Evolutionary conservation across 2,113 vertebrate species (phyloP), one percentile per base, ranked within the genome.

Genomic region (Myotis brandtii): DNA sequence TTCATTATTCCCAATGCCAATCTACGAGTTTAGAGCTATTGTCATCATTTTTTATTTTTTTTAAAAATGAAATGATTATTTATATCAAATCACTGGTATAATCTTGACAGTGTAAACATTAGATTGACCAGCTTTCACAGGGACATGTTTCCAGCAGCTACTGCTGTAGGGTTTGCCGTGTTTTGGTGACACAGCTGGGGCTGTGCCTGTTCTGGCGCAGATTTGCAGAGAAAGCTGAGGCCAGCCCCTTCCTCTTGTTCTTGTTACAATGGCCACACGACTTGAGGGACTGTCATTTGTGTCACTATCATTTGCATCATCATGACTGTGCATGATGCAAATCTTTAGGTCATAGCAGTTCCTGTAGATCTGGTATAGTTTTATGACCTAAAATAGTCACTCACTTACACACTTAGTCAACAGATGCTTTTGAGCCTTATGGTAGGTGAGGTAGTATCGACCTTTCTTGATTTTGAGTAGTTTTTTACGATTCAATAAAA

Each of bases 11-110:
- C 37, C 11, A 67, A 4, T 79, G 52, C 72, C 17, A 59, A n/a
- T 73, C 52, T 54, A 82, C 34, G 37, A 85, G 72, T 93, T 86
- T 77, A 94, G 82, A 77, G 85, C 70, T 73, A 23, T 30, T 86
- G n/a, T 12, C 56, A 84, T 62, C 9, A 34, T 62, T 88, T 95
- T 43, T 90, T 43, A 12, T 37, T 95, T 89, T 89, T 89, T 89
- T 91, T 37, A 3, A 37, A 89, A 23, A 81, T 73, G 27, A 93
- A 96, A 72, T 67, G 2, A 72, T 92, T 76, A 34, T 82, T 95
- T 54, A 34, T 50, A 40, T 40, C 40, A 83, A 79, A 52, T 90
- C 17, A 56, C 25, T 73, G 56, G 17, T 72, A 46, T 52, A 48
- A 37, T 66, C 32, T 76, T 93, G 93, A 37, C 14, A 86, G 37